Evolutionary conservation across 2,797 vertebrate species (phyloP).

Genomic region (Thamnophis elegans): DNA sequence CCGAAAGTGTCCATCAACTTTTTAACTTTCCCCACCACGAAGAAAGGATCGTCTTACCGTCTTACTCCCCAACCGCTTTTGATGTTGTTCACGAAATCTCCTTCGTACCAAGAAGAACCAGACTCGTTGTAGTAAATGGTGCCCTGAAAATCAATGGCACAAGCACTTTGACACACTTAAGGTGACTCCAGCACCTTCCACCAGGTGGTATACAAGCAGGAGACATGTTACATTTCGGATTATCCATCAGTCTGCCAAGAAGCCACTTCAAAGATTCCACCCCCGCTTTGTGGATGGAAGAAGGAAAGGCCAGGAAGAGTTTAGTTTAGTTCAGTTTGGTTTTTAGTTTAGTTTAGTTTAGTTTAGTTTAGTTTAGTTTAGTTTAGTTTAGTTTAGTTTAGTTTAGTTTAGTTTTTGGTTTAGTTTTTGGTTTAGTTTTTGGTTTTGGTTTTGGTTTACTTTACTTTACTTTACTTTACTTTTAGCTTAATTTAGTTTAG

Average conservation of each 20-base stretch:
- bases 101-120: constrained; percentile 86
- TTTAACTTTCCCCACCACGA: background rate
- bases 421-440: too few relatives aligned
- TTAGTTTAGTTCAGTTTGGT: too few relatives aligned
- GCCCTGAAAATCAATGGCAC: constrained; percentile 75
- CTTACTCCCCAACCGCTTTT: constrained; percentile 85
- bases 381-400: too few relatives aligned
- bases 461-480: too few relatives aligned
- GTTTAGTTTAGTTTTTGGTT: too few relatives aligned
- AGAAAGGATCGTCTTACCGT: constrained; percentile 71
- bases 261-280: background rate
- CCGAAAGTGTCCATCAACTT: background rate
- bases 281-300: background rate
- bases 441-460: too few relatives aligned
- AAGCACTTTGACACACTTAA: background rate
- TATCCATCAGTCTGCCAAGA: background rate
- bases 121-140: constrained; percentile 79
- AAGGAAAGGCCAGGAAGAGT: background rate
- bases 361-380: too few relatives aligned
- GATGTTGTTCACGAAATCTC: constrained; percentile 83
- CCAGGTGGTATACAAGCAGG: background rate
- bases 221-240: rapidly evolving
- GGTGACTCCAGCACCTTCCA: background rate
- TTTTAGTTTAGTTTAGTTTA: too few relatives aligned
- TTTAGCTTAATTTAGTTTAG: too few relatives aligned